Percentiles rank a stretch among this genome's conserved stretches.
Conservation (phyloP, 2,888 invertebrate genomes). For the Hyppa rectilinea region DNA sequence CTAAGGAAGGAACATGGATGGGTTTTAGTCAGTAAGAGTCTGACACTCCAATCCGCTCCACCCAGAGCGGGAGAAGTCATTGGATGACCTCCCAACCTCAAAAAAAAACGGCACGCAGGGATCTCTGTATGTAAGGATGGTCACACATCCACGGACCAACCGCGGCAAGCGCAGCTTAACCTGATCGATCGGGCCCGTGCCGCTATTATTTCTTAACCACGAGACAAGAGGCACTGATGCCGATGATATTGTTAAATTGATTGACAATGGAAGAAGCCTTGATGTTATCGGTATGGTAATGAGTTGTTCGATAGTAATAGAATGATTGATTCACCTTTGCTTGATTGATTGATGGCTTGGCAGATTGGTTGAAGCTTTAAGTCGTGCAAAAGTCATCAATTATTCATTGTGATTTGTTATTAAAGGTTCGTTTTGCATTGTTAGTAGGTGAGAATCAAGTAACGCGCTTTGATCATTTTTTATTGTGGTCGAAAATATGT, state of each 20-base stretch:
- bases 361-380: constrained; percentile 6
- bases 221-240: background rate
- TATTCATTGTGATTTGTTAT: background rate
- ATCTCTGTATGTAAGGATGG: background rate
- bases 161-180: background rate
- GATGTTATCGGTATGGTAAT: constrained; percentile 49
- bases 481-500: too few relatives aligned
- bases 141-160: background rate
- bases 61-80: too few relatives aligned
- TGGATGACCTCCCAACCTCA: too few relatives aligned
- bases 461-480: background rate
- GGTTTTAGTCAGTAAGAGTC: too few relatives aligned
- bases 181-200: background rate
- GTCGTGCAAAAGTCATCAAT: constrained; percentile 24
- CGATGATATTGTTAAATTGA: constrained; percentile 33
- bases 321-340: constrained; percentile 37
- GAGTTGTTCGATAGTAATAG: constrained; percentile 21
- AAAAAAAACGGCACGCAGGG: background rate
- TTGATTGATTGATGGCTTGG: constrained; percentile 43
- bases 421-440: background rate
- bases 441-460: background rate
- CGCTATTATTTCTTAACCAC: background rate
- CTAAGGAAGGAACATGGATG: too few relatives aligned
- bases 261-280: constrained; percentile 26
- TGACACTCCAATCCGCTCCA: too few relatives aligned